phyloP scores from a whole-genome alignment of 2,797 vertebrate genomes.

The Xenentodon cancila region DNA sequence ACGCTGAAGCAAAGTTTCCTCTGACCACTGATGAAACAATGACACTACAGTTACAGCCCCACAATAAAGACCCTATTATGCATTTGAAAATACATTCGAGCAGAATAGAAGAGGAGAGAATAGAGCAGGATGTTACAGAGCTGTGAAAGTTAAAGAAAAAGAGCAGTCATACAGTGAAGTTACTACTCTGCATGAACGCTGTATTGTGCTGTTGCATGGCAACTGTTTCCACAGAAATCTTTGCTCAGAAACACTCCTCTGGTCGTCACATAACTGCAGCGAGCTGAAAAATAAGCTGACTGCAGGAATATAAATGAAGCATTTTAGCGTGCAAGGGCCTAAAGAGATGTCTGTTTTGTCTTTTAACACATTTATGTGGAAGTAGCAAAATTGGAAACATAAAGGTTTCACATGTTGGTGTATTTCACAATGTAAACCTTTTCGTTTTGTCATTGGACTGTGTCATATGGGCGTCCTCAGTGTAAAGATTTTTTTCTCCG shows the following conservation, averaged over 20 bases:
- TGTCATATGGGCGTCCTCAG: neutral
- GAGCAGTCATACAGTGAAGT: conserved; percentile 64
- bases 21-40: conserved; percentile 29
- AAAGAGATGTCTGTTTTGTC: conserved; percentile 5
- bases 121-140: conserved; percentile 14
- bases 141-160: conserved; percentile 47
- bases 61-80: conserved; percentile 29
- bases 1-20: conserved; percentile 51
- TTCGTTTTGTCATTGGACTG: neutral
- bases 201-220: conserved; percentile 80
- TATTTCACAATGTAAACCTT: neutral
- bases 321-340: conserved; percentile 28
- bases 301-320: conserved; percentile 63
- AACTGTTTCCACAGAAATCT: conserved; percentile 89
- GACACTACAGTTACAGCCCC: conserved; percentile 31
- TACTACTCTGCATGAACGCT: conserved; percentile 62
- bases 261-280: conserved; percentile 68
- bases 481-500: too few species aligned
- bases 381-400: neutral
- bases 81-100: conserved; percentile 10
- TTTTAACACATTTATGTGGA: conserved; percentile 2
- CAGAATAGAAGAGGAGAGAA: conserved; percentile 42
- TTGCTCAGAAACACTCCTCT: conserved; percentile 74
- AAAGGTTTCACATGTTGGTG: neutral
- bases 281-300: conserved; percentile 58